Evolutionary conservation across 2,888 invertebrate genomes (phyloP).

Genomic region (Brachyopa scutellaris): DNA sequence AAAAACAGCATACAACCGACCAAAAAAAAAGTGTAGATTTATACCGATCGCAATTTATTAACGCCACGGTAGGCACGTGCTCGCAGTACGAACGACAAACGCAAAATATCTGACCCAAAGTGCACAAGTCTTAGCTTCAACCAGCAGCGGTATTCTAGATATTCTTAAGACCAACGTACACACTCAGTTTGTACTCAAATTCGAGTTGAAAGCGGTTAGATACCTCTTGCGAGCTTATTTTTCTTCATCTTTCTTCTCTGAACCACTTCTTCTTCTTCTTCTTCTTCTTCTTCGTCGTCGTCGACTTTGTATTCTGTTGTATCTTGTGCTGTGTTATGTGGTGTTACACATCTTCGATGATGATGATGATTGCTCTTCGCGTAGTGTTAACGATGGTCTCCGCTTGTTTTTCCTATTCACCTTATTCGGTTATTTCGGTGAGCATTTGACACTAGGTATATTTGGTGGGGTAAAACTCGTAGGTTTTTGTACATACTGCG

Average conservation of each 20-base stretch:
- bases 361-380: slow-evolving; percentile 20
- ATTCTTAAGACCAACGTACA: slow-evolving; percentile 61
- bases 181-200: slow-evolving; percentile 65
- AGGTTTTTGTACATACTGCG: slow-evolving; percentile 2
- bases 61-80: slow-evolving; percentile 79
- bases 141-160: slow-evolving; percentile 76
- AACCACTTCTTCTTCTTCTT: slow-evolving; percentile 24
- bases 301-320: too few relatives aligned
- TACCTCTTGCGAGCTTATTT: slow-evolving; percentile 9
- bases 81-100: slow-evolving; percentile 81
- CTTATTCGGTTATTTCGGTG: slow-evolving; percentile 39
- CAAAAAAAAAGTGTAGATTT: slow-evolving; percentile 23
- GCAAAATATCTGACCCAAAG: slow-evolving; percentile 80
- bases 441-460: slow-evolving; percentile 44
- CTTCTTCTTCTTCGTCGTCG: slow-evolving; percentile 40
- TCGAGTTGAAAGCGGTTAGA: slow-evolving; percentile 66
- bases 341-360: slow-evolving; percentile 46
- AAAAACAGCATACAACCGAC: slow-evolving; percentile 22
- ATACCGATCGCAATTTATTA: slow-evolving; percentile 63
- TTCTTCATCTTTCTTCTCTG: not conserved
- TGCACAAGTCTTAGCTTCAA: slow-evolving; percentile 78
- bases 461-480: slow-evolving; percentile 25
- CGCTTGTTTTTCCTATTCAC: slow-evolving; percentile 21
- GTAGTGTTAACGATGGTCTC: slow-evolving; percentile 22
- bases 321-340: slow-evolving; percentile 2